These are phyloP conservation scores for Trypoxylon attenuatum DNA, from an alignment of 2,888 invertebrate genomes.

Conservation along the genomic window DNA sequence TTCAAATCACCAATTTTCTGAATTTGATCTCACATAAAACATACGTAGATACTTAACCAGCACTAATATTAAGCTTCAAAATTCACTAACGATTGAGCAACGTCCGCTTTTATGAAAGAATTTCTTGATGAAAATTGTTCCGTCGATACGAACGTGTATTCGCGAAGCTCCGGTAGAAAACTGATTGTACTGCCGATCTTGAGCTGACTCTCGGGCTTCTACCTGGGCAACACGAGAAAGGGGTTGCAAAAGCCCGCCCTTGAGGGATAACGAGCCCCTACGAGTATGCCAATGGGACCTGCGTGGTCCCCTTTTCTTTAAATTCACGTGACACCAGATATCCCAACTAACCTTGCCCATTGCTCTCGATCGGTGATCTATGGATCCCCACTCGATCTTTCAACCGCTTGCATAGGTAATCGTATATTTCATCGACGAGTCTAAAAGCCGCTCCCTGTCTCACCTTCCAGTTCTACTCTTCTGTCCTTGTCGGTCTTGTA, in stretches of 20 bases:
- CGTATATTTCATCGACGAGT: conserved; percentile 64
- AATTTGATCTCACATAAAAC: too few relatives aligned
- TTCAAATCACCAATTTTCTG: too few relatives aligned
- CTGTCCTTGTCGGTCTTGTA: not conserved
- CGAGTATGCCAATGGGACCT: conserved; percentile 59
- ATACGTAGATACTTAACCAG: too few relatives aligned
- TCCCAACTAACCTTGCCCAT: conserved; percentile 39
- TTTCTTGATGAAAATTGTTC: too few relatives aligned
- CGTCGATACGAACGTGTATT: too few relatives aligned
- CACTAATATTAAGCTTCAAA: too few relatives aligned
- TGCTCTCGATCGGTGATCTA: conserved; percentile 63
- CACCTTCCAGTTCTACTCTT: not conserved
- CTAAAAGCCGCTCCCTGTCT: conserved; percentile 20
- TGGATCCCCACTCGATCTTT: conserved; percentile 67
- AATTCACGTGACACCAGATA: conserved; percentile 41
- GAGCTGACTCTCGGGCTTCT: conserved; percentile 35
- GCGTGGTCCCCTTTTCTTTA: conserved; percentile 46
- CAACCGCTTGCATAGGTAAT: conserved; percentile 49
- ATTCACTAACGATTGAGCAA: too few relatives aligned
- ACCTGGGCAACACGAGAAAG: conserved; percentile 63
- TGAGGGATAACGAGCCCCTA: conserved; percentile 50
- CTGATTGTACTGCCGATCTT: conserved; percentile 51
- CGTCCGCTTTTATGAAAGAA: too few relatives aligned
- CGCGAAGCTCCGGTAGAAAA: conserved; percentile 44
- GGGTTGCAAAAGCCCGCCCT: conserved; percentile 60